Percentiles rank a stretch among this genome's conserved stretches.
Conservation (phyloP, 2,888 invertebrate species). For the Charanyca ferruginea region DNA sequence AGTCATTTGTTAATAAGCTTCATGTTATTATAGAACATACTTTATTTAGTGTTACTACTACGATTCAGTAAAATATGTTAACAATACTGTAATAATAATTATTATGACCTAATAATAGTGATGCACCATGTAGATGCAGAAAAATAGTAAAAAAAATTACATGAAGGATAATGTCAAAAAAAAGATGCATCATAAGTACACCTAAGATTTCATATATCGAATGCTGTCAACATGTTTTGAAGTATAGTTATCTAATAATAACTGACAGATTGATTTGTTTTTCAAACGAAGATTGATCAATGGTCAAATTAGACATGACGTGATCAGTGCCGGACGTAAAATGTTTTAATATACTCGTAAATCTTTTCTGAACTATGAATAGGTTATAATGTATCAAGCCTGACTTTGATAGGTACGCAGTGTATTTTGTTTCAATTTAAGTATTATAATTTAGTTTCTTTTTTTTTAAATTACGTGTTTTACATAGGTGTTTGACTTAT, state of each 20-base stretch:
- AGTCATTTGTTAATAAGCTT: too few species aligned
- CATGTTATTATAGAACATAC: too few species aligned
- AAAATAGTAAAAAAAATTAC: conserved; percentile 2
- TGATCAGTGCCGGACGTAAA: conserved; percentile 54
- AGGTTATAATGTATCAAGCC: conserved; percentile 26
- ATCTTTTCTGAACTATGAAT: conserved; percentile 52
- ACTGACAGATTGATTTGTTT: conserved; percentile 69
- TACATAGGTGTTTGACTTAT: too few species aligned
- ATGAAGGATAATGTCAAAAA: neutral
- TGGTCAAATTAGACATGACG: conserved; percentile 62
- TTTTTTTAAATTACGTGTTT: too few species aligned
- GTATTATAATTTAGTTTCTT: too few species aligned
- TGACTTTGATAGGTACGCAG: conserved; percentile 17
- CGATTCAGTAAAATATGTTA: too few species aligned
- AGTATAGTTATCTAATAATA: conserved; percentile 65
- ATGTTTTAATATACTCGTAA: conserved; percentile 63
- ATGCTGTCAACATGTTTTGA: conserved; percentile 65
- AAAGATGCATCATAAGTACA: conserved; percentile 8
- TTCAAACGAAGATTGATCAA: conserved; percentile 60
- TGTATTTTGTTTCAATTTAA: conserved; percentile 20
- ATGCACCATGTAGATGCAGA: neutral
- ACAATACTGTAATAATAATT: too few species aligned
- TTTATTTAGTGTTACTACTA: too few species aligned
- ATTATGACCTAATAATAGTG: neutral
- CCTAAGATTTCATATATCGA: conserved; percentile 28